These are phyloP conservation scores for Catharus bicknelli DNA, from an alignment of 2,113 vertebrate species.

Conservation along the genomic window DNA sequence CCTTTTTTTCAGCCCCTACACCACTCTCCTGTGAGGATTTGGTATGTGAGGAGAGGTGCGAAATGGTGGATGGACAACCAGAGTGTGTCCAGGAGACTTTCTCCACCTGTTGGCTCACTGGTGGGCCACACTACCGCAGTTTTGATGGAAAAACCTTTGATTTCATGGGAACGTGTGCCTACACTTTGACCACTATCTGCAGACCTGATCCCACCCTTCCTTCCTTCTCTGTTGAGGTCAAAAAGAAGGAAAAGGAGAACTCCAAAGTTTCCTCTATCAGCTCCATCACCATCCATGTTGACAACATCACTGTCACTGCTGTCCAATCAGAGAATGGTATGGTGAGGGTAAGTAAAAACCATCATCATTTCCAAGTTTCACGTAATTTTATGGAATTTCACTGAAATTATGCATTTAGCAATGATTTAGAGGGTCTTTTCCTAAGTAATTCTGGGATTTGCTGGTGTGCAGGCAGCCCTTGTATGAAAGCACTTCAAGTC, in stretches of 20 bases:
- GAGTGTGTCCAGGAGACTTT: not conserved
- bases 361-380: not conserved
- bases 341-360: not conserved
- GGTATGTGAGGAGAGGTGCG: not conserved
- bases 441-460: not conserved
- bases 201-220: not conserved
- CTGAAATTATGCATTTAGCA: accelerated
- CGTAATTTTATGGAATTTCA: not conserved
- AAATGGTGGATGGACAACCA: not conserved
- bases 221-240: not conserved
- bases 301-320: accelerated
- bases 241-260: not conserved
- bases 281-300: not conserved
- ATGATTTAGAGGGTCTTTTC: not conserved
- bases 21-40: not conserved
- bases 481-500: not conserved
- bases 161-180: slow-evolving; percentile 26
- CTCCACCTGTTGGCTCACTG: not conserved
- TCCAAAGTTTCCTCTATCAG: not conserved
- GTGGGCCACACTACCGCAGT: not conserved
- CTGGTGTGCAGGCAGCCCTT: not conserved
- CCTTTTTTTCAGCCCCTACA: not conserved
- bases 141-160: slow-evolving; percentile 37
- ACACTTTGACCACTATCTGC: slow-evolving; percentile 25
- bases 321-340: not conserved